Percentiles rank a stretch among this genome's conserved stretches.
phyloP scores from a whole-genome alignment of 2,888 invertebrate species.

The Dryobota labecula region DNA sequence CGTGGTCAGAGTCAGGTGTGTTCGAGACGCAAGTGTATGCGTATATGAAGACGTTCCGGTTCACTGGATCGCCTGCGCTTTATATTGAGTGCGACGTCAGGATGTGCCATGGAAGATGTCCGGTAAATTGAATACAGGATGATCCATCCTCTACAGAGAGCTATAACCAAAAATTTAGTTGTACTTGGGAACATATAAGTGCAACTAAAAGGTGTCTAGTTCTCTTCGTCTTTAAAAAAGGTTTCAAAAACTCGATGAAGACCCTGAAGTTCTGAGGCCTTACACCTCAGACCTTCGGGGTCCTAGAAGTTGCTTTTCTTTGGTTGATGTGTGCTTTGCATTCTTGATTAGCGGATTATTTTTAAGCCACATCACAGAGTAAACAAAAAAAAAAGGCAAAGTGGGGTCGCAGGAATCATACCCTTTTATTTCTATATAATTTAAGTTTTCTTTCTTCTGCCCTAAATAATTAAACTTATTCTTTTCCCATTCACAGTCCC shows the following conservation, averaged over 20 bases:
- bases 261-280: too few relatives aligned
- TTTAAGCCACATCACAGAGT: not conserved
- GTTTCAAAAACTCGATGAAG: not conserved
- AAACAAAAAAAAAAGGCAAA: not conserved
- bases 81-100: slow-evolving; percentile 98
- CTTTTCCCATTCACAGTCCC: slow-evolving; percentile 92
- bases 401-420: not conserved
- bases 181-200: not conserved
- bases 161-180: not conserved
- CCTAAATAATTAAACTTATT: not conserved
- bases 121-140: slow-evolving; percentile 86
- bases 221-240: not conserved
- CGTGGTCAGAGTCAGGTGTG: slow-evolving; percentile 97
- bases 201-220: not conserved
- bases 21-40: slow-evolving; percentile 98
- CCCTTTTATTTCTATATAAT: too few relatives aligned
- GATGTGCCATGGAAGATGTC: slow-evolving; percentile 98
- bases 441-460: not conserved
- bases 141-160: not conserved
- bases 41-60: slow-evolving; percentile 98
- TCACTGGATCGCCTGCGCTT: slow-evolving; percentile 97
- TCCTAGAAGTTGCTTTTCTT: not conserved
- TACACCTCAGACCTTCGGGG: not conserved
- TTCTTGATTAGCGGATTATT: not conserved
- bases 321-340: not conserved